Evolutionary conservation across 2,888 invertebrate genomes (phyloP).

Genomic region (Julus scanicus): DNA sequence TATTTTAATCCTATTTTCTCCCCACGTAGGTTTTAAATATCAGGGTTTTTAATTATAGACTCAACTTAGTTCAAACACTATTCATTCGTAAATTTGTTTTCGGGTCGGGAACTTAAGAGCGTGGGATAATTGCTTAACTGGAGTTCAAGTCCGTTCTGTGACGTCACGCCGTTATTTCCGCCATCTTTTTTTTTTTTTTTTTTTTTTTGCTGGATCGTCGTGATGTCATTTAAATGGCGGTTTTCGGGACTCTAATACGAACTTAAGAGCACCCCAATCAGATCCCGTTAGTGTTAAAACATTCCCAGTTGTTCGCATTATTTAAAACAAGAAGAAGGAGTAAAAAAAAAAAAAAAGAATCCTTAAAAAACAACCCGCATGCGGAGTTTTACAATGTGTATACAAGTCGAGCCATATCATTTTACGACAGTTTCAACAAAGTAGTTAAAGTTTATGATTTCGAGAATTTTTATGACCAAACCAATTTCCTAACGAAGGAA

Average conservation of each 20-base stretch:
- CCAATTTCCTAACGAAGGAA: neutral
- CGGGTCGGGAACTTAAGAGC: neutral
- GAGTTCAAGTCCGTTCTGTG: neutral
- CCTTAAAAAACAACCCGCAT: neutral
- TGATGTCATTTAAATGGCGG: too few relatives aligned
- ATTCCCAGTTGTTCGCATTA: neutral
- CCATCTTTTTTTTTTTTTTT: too few relatives aligned
- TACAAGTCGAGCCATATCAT: constrained; percentile 22
- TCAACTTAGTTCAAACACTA: neutral
- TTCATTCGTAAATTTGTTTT: neutral
- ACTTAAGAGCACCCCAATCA: neutral
- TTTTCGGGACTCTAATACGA: neutral
- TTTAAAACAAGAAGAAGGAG: neutral
- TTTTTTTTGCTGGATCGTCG: too few relatives aligned
- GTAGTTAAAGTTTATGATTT: constrained; percentile 25
- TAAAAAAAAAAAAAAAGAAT: neutral
- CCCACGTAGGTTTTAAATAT: neutral
- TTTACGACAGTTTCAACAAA: constrained; percentile 33
- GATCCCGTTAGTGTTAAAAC: neutral
- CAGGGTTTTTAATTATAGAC: neutral
- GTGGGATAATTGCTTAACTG: neutral
- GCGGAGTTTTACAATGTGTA: constrained; percentile 2
- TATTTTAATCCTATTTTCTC: neutral
- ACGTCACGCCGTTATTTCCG: neutral
- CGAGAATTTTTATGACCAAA: constrained; percentile 33